Base-by-base conservation (phyloP, 2,888 invertebrate genomes). In the Parnassius orleans region DNA sequence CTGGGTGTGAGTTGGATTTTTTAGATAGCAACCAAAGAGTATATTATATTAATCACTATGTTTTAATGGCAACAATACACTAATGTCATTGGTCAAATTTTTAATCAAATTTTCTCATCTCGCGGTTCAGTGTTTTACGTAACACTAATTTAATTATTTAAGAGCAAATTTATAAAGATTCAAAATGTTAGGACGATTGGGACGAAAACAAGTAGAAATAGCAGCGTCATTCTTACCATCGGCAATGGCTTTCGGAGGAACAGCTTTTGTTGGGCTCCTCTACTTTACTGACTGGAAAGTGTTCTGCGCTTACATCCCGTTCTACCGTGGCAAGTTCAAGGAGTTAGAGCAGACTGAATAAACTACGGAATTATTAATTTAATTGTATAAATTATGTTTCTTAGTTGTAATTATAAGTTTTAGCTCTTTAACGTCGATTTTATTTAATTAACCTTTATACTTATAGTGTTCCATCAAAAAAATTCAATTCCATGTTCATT, bases 241-340 rank as follows among this genome's bases (percentile, higher is more conserved):
- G 9, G 93, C 92, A 12, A 53, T 84, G 0, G 90, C 91, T 0
- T 97, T 94, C 78, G 96, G 96, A 53, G 93, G 93, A 46, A 91
- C 94, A 0, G 94, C 92, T n/a, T 92, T 93, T 63, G 75, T 93
- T 33, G 90, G 87, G 0, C 69, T 95, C 10, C 83, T 95, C 2
- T 97, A 96, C 83, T 92, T 95, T 70, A 96, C 96, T 0, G 97
- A 97, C 78, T 97, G 97, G 97, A 95, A 94, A 83, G 78, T 93
- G 57, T 87, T 97, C 67, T 91, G 95, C 56, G 92, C 94, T 70
- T 94, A 95, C 80, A 84, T 97, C 68, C 97, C 97, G 24, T 95
- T 93, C 85, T 96, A 96, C 84, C 93, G 93, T 71, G 93, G 94
- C 67, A 96, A 96, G 85, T 97, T 94, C 81, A 86, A 92, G 48